Conservation (phyloP, 2,888 invertebrate genomes). For the Rotaria macrura region DNA sequence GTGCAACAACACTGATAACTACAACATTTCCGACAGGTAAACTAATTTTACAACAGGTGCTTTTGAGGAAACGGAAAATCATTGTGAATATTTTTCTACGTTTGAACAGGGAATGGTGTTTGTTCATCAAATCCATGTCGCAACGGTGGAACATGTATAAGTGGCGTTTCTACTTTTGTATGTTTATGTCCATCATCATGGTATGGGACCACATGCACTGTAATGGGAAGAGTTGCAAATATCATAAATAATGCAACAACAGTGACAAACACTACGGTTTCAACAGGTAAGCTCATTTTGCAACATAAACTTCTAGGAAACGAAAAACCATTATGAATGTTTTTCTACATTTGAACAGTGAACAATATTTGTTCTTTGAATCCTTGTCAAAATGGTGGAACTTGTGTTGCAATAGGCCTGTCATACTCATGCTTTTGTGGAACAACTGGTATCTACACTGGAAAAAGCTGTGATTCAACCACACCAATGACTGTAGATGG, state of each 20-base stretch:
- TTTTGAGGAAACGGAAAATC: too few species aligned
- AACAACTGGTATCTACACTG: background rate
- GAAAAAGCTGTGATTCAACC: background rate
- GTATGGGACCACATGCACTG: constrained; percentile 7
- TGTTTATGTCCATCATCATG: constrained; percentile 17
- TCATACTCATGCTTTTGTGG: background rate
- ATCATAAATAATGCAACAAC: too few species aligned
- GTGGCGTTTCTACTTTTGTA: constrained; percentile 10
- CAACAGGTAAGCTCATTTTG: background rate
- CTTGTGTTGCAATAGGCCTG: background rate
- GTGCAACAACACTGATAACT: background rate
- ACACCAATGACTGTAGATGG: background rate
- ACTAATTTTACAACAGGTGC: too few species aligned
- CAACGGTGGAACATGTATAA: constrained; percentile 4
- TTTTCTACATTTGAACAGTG: background rate
- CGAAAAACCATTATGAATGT: too few species aligned
- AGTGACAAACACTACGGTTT: background rate
- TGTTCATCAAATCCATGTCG: constrained; percentile 24
- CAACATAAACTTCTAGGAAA: background rate
- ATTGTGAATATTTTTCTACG: background rate
- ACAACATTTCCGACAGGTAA: background rate
- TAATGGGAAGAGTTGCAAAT: too few species aligned
- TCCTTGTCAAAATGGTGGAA: background rate
- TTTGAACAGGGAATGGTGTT: too few species aligned
- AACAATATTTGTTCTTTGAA: background rate